These are phyloP conservation scores for Wiebesia pumilae DNA, from an alignment of 1,140 invertebrate genomes.

Conservation along the genomic window DNA sequence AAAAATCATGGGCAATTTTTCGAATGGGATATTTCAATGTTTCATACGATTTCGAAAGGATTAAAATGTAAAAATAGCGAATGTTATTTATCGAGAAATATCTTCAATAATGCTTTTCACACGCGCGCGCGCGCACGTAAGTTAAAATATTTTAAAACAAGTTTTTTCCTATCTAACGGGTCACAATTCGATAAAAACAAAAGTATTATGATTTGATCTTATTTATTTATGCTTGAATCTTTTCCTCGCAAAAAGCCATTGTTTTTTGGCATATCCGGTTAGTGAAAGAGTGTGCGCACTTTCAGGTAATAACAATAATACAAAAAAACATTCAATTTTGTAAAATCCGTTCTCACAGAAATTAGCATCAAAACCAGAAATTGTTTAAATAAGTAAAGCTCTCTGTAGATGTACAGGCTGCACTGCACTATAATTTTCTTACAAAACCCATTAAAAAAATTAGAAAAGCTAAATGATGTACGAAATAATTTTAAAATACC, in stretches of 20 bases:
- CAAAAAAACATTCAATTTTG: neutral
- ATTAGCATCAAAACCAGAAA: constrained; percentile 28
- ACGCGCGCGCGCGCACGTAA: too few species aligned
- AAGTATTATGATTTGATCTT: neutral
- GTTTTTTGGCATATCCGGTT: neutral
- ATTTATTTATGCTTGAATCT: neutral
- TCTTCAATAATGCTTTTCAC: neutral
- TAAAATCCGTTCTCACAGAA: constrained; percentile 10
- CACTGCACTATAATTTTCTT: neutral
- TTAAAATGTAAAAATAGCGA: neutral
- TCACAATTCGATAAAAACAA: neutral
- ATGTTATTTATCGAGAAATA: neutral
- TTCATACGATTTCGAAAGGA: neutral
- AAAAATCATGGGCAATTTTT: too few species aligned
- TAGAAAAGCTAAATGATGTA: neutral
- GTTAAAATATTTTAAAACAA: neutral
- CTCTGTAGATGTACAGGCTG: constrained; percentile 8
- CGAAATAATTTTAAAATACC: neutral
- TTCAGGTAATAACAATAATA: neutral
- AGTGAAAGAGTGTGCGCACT: neutral
- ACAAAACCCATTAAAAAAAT: constrained; percentile 19
- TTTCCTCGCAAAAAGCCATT: neutral
- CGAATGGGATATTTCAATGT: too few species aligned
- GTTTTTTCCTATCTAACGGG: neutral
- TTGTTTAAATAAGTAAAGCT: constrained; percentile 12